A percentile compares a stretch with the other conserved stretches of the same genome.
Evolutionary conservation across 2,797 vertebrate species (phyloP).

Genomic region (Hippopotamyrus pictus): DNA sequence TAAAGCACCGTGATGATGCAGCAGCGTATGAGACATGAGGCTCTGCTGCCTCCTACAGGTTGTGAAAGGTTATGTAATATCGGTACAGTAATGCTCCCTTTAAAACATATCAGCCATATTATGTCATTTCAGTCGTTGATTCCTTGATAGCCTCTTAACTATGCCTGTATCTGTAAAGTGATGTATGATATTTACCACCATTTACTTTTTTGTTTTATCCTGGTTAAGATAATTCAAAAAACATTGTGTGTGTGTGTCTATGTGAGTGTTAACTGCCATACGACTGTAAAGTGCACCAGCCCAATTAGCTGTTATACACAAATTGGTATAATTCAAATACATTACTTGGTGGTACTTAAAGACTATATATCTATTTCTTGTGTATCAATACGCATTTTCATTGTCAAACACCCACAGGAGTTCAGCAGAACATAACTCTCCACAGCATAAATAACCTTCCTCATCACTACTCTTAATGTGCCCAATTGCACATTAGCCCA

Average conservation of each 20-base stretch:
- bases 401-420: background rate
- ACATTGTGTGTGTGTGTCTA: background rate
- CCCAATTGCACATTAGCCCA: background rate
- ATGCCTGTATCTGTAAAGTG: background rate
- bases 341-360: background rate
- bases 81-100: background rate
- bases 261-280: background rate
- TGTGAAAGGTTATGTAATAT: background rate
- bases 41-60: background rate
- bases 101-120: background rate
- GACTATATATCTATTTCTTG: background rate
- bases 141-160: background rate
- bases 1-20: background rate
- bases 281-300: background rate
- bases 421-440: background rate
- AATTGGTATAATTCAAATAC: background rate
- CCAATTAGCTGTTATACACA: background rate
- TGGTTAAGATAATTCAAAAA: background rate
- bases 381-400: background rate
- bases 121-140: background rate
- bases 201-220: background rate
- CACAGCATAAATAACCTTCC: background rate
- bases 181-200: background rate
- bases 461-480: background rate
- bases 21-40: background rate